These are phyloP conservation scores for Zosterops hypoxanthus DNA, from an alignment of 2,113 vertebrate genomes.

Conservation along the genomic window DNA sequence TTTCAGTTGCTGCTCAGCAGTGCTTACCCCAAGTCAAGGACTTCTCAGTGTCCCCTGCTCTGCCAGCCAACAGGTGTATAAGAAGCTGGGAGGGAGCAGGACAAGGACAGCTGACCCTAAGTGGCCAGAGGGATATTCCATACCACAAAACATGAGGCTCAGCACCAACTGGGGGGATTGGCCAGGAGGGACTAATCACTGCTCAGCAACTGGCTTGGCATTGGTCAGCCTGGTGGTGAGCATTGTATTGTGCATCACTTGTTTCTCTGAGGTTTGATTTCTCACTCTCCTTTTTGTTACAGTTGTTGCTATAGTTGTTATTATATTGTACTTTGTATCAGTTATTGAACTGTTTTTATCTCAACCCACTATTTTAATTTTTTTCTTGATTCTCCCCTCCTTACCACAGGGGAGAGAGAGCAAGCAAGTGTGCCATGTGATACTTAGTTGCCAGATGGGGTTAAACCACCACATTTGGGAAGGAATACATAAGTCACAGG, in stretches of 20 bases:
- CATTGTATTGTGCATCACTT: neutral
- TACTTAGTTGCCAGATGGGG: neutral
- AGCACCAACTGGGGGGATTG: neutral
- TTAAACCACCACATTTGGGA: neutral
- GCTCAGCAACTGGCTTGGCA: neutral
- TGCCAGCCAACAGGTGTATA: neutral
- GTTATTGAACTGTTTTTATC: neutral
- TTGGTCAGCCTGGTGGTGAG: neutral
- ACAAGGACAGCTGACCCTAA: neutral
- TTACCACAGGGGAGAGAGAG: neutral
- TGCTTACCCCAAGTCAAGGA: neutral
- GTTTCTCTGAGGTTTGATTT: neutral
- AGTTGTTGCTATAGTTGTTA: neutral
- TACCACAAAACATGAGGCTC: neutral
- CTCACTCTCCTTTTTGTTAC: neutral
- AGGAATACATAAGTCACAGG: fast-evolving
- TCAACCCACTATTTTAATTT: fast-evolving
- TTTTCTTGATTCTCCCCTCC: neutral
- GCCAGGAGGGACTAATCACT: neutral
- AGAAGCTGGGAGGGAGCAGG: neutral
- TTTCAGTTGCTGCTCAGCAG: neutral
- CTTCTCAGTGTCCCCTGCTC: neutral
- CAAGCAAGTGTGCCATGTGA: neutral
- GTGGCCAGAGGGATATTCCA: neutral
- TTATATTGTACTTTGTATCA: neutral